Percentiles rank a stretch among this genome's conserved stretches.
Conservation (phyloP, 2,888 invertebrate species). For the Perizoma flavofasciatum region DNA sequence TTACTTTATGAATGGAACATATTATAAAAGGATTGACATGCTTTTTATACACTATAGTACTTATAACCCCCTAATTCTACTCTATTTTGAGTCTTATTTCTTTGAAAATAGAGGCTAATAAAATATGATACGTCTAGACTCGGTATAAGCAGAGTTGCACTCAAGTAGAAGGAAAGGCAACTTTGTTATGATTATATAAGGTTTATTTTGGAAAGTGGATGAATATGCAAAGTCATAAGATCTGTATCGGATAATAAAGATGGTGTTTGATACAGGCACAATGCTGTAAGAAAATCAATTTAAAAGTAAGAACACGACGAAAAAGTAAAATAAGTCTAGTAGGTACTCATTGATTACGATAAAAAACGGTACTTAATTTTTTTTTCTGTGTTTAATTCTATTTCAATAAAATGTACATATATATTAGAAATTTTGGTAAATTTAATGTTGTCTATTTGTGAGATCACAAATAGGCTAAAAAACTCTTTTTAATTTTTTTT, state of each 20-base stretch:
- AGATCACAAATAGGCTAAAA: too few species aligned
- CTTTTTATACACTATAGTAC: slow-evolving; percentile 45
- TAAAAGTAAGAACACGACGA: slow-evolving; percentile 28
- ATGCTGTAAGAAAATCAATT: slow-evolving; percentile 35
- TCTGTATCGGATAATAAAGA: slow-evolving; percentile 34
- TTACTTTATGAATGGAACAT: slow-evolving; percentile 56
- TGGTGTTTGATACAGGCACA: slow-evolving; percentile 39
- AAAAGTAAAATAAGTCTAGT: slow-evolving; percentile 13
- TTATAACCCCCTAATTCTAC: slow-evolving; percentile 44
- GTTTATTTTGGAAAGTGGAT: slow-evolving; percentile 1
- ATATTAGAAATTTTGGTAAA: too few species aligned
- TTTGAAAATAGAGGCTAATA: slow-evolving; percentile 24
- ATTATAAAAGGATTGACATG: slow-evolving; percentile 64
- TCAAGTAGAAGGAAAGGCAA: slow-evolving; percentile 1
- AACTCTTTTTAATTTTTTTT: too few species aligned
- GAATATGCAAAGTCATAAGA: slow-evolving; percentile 27
- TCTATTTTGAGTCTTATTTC: slow-evolving; percentile 31
- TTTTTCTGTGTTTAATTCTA: too few species aligned
- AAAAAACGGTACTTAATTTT: slow-evolving; percentile 11
- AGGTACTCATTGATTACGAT: slow-evolving; percentile 29
- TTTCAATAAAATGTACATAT: too few species aligned
- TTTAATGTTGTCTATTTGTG: too few species aligned
- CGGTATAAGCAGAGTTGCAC: neutral
- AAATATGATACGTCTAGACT: slow-evolving; percentile 5
- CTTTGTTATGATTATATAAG: slow-evolving; percentile 3